Evolutionary conservation across 2,888 invertebrate genomes (phyloP), one percentile per base, ranked within the genome.

Genomic region (Trichopoda pennipes): DNA sequence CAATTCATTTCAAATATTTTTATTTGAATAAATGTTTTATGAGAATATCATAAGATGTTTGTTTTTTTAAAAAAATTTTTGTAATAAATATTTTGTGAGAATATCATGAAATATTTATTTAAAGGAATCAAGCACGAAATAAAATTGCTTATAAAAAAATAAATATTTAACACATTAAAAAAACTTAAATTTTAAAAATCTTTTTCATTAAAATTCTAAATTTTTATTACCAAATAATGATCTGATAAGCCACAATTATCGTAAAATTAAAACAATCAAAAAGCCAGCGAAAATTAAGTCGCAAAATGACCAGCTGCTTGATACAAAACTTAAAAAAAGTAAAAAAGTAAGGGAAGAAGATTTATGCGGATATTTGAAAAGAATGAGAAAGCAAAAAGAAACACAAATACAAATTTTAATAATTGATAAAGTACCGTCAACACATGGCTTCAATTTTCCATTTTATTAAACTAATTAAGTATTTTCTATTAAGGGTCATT

Each of bases 391-490:
- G 23, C 19, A n/a, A 53, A 44, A 21, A 9, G 9, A 19, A 32
- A 47, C 17, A 1, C 23, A 23, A 21, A 28, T n/a, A 17, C 8
- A 72, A 49, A 61, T 49, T 68, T 70, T 63, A 68, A 35, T 79
- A 76, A 82, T 82, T 75, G 79, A 76, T 72, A 66, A 82, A 79
- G 79, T 79, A 75, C 76, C 79, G 56, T 63, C 68, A 72, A 63
- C 82, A 79, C 56, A 79, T 82, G 82, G 72, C 72, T 58, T 35
- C 63, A 19, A 44, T 76, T 63, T 72, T 21, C 32, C 73, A 58
- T 75, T 21, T 72, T 75, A 82, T 82, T 79, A 79, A 82, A 79
- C 82, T 82, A 82, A 82, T 82, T 79, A 82, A 82, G 82, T 72
- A 76, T 68, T 80, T 79, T 69, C 51, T 73, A 74, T 69, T 63